Evolutionary conservation across 2,888 invertebrate genomes (phyloP), one percentile per base, ranked within the genome.

Genomic region (Mongoloraphidia duomilia): DNA sequence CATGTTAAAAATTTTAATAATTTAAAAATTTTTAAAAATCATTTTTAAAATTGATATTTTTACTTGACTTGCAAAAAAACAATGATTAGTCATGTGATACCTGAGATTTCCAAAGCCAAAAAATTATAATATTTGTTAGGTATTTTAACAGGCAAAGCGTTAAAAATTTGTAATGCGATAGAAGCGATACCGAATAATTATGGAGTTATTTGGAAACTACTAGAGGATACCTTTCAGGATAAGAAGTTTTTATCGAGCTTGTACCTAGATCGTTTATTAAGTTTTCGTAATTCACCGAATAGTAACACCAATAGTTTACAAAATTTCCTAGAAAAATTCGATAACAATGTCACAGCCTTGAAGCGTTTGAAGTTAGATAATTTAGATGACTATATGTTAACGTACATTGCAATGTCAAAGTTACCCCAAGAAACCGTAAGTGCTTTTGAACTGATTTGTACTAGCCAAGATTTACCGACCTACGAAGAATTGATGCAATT

Each of bases 81-180:
- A 51, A 17, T 34, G n/a, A n/a, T 46, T 41, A 35, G 41, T 13
- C 48, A 51, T 43, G n/a, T 34, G 13, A n/a, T 39, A 26, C 12
- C 37, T 8, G 45, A 48, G 33, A 46, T 51, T 38, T 49, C 48
- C 13, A 49, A 43, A 9, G 49, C 49, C 2, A 41, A 50, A 48
- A 50, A 50, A 36, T 44, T 50, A n/a, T 37, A 36, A 36, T 36
- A 36, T 36, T 11, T 36, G 11, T 36, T 36, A 36, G 11, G 37
- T 36, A 36, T 9, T 36, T 36, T 36, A 36, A 36, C 37, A 36
- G 37, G 37, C 9, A 36, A 36, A 11, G 37, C 37, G 9, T 36
- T 36, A 11, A 36, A 36, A 36, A 36, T 11, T 11, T 36, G 37
- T 36, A 36, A 11, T 36, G 37, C 37, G 11, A 36, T 36, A 10